Evolutionary conservation across 1,140 invertebrate genomes (phyloP).

Genomic region (Aricia agestis): DNA sequence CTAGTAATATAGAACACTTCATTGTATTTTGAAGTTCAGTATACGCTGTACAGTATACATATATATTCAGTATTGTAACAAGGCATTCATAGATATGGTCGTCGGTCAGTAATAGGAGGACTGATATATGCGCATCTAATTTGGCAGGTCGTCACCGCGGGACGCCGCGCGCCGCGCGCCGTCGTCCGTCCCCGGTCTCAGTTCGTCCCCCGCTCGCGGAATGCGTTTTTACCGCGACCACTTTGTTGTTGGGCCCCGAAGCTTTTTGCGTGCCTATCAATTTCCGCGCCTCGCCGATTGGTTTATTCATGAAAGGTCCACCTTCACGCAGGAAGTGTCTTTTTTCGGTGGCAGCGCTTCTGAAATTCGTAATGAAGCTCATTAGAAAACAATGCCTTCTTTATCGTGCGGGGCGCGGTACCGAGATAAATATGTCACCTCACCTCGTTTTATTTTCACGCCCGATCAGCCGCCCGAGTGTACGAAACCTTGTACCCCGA

Average conservation of each 20-base stretch:
- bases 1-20: no score
- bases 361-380: slow-evolving; percentile 74
- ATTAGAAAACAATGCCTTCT: slow-evolving; percentile 72
- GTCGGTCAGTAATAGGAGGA: slow-evolving; percentile 36
- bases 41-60: no score
- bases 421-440: slow-evolving; percentile 14
- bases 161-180: slow-evolving; percentile 37
- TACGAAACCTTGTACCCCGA: neutral
- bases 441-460: neutral
- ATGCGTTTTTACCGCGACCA: slow-evolving; percentile 65
- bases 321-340: slow-evolving; percentile 69
- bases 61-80: slow-evolving; percentile 23
- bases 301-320: slow-evolving; percentile 72
- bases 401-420: slow-evolving; percentile 46
- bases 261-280: slow-evolving; percentile 71
- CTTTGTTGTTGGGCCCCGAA: slow-evolving; percentile 67
- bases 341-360: slow-evolving; percentile 61
- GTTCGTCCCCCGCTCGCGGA: slow-evolving; percentile 45
- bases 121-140: slow-evolving; percentile 72
- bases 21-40: no score
- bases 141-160: slow-evolving; percentile 49
- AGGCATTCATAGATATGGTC: slow-evolving; percentile 27
- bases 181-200: no score
- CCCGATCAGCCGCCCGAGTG: neutral
- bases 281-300: slow-evolving; percentile 71